Conservation (phyloP, 37 sponge, comb jelly and placozoan genomes). For the Theonella swinhoei region DNA sequence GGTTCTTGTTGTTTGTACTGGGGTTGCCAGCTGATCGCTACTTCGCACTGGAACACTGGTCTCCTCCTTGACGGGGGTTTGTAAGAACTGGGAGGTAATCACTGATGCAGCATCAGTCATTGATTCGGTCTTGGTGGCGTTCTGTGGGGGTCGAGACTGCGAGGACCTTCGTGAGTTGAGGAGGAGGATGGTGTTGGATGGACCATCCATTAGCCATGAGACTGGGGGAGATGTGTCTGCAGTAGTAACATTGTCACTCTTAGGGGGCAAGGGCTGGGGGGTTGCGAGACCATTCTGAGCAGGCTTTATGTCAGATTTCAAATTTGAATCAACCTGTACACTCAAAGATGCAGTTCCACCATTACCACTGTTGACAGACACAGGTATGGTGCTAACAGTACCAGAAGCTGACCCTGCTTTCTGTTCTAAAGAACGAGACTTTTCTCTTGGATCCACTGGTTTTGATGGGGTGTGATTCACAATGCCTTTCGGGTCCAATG, state of each 20-base stretch:
- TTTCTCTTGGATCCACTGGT: no score
- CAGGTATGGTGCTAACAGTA: no score
- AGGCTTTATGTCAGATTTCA: background rate
- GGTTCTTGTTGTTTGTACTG: background rate
- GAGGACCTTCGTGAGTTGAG: constrained; percentile 1
- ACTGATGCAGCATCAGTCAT: constrained; percentile 1
- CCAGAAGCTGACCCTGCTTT: no score
- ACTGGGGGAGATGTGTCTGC: background rate
- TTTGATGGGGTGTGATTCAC: no score
- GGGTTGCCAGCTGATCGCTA: background rate
- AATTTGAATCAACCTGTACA: no score
- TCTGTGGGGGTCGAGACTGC: background rate
- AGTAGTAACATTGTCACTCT: background rate
- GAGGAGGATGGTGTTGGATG: constrained; percentile 2
- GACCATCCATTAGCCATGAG: constrained; percentile 10
- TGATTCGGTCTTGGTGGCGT: background rate
- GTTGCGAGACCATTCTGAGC: background rate
- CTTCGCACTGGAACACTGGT: background rate
- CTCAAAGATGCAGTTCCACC: no score
- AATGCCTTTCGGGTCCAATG: no score
- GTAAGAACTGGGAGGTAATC: constrained; percentile 25
- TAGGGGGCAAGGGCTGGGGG: background rate
- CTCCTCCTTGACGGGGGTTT: background rate
- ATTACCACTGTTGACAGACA: no score
- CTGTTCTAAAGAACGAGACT: no score